Evolutionary conservation across 2,113 vertebrate species (phyloP), one percentile per base, ranked within the genome.

Genomic region (Sus scrofa): DNA sequence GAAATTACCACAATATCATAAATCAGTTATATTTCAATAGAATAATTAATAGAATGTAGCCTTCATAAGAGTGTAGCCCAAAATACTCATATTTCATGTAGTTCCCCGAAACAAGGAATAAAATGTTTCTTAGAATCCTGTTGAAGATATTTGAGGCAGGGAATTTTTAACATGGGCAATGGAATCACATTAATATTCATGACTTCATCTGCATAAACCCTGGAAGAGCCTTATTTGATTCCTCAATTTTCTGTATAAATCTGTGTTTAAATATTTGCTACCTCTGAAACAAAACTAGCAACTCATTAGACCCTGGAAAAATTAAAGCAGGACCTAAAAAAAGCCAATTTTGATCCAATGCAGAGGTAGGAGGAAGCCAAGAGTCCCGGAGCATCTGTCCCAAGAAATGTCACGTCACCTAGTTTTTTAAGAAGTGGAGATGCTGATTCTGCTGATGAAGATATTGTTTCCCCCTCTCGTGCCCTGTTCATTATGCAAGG

Each of bases 381-480:
- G n/a, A 94, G 94, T 88, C 97, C 97, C 89, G 88, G 96, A 97
- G 98, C 97, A 58, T 97, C 87, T 50, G 92, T 78, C 82, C 73
- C 68, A 19, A 95, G 96, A 98, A 97, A 97, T 58, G 81, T 91
- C 98, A 94, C 95, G 98, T 97, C 98, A 97, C 98, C 97, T 97
- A 97, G 98, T 96, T 97, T 87, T 93, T 71, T 96, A 97, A 96
- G 95, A 98, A 98, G 98, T 82, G 96, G 98, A 98, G 98, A 98
- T 98, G 98, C 98, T 98, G 98, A 98, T 99, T 99, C 98, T 99
- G 98, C 99, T 99, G 99, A 99, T 99, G 98, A 99, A 99, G 99
- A 99, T 98, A 98, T 99, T 98, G 99, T 98, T 97, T 97, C 87
- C 98, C 98, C 98, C 98, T 99, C 99, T 98, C 98, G 99, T 98